Evolutionary conservation across 2,113 vertebrate genomes (phyloP).

Genomic region (Odobenus rosmarus): DNA sequence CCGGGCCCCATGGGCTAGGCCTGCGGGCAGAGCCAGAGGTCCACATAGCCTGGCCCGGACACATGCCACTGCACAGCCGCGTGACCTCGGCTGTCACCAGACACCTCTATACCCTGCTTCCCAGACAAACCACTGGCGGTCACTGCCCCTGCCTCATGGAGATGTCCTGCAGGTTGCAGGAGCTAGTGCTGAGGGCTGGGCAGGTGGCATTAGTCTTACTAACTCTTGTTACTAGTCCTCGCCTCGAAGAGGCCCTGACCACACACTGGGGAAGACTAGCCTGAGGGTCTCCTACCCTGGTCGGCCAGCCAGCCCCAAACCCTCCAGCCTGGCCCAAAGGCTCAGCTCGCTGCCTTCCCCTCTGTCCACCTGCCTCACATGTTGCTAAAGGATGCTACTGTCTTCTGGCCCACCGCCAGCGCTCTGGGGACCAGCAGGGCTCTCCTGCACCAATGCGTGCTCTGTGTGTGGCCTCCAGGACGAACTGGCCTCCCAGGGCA

Average conservation of each 20-base stretch:
- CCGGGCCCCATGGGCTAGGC: background rate
- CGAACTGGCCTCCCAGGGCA: fast-evolving
- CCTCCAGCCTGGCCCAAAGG: background rate
- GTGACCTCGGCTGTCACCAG: fast-evolving
- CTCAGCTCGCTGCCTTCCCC: background rate
- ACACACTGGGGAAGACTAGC: background rate
- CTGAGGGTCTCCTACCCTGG: background rate
- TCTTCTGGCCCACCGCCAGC: fast-evolving
- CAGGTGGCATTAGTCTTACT: fast-evolving
- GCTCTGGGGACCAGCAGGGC: background rate
- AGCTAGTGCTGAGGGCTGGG: fast-evolving
- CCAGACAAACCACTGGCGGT: fast-evolving
- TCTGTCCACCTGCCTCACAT: background rate
- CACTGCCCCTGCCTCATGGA: background rate
- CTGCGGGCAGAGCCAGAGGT: background rate
- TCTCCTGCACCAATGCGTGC: fast-evolving
- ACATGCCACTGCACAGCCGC: fast-evolving
- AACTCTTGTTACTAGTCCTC: background rate
- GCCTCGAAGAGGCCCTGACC: background rate
- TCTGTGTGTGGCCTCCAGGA: background rate
- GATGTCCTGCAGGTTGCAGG: background rate
- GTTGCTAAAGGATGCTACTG: fast-evolving
- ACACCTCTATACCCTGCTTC: background rate
- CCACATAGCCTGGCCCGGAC: background rate
- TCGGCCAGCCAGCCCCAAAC: background rate